These are phyloP conservation scores for Cryptocephalus moraei DNA, from an alignment of 2,888 invertebrate species.

Conservation along the genomic window DNA sequence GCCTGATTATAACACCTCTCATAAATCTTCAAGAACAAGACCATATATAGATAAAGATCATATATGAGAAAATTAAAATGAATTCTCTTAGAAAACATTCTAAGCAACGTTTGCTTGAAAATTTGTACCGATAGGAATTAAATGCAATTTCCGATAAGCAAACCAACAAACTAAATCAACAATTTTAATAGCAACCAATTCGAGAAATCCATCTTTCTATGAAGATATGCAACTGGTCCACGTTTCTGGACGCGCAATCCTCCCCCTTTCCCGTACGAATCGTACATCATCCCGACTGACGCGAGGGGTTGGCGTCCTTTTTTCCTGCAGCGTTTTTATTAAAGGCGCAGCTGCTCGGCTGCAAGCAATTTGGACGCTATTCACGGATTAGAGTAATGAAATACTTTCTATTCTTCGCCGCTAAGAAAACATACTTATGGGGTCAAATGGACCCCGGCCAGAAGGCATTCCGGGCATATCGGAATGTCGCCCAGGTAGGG, in stretches of 20 bases:
- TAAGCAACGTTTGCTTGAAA: too few relatives aligned
- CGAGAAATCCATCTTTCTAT: neutral
- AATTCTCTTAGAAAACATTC: too few relatives aligned
- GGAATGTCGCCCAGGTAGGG: constrained; percentile 21
- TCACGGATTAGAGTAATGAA: constrained; percentile 15
- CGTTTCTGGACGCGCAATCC: neutral
- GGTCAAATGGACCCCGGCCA: constrained; percentile 9
- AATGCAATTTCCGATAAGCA: too few relatives aligned
- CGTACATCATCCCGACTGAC: neutral
- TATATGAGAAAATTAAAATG: too few relatives aligned
- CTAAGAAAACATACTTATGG: constrained; percentile 17
- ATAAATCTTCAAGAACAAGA: too few relatives aligned
- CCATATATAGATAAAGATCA: too few relatives aligned
- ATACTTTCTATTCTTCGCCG: constrained; percentile 16
- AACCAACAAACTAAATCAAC: too few relatives aligned
- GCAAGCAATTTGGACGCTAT: constrained; percentile 3
- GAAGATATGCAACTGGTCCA: neutral
- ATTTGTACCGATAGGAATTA: too few relatives aligned
- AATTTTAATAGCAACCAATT: too few relatives aligned
- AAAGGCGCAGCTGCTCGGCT: too few relatives aligned
- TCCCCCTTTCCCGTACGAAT: neutral
- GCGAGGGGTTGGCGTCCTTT: neutral
- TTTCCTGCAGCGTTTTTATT: neutral
- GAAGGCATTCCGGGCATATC: neutral
- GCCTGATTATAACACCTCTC: too few relatives aligned